Evolutionary conservation across 2,113 vertebrate genomes (phyloP).

Genomic region (Sylvilagus bachmani): DNA sequence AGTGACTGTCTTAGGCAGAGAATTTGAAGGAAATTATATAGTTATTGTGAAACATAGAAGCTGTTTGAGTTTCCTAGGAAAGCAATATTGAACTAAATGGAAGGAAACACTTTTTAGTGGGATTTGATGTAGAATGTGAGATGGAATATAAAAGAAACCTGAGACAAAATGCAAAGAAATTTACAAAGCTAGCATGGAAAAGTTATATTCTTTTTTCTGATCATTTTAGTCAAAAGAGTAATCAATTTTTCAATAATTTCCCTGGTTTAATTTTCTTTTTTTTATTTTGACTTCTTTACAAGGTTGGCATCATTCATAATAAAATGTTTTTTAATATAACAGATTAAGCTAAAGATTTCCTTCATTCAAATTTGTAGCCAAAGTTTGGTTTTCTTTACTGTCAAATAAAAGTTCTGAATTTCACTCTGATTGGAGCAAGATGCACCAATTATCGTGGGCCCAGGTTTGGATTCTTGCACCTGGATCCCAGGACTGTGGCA

Average conservation of each 20-base stretch:
- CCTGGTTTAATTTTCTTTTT: background rate
- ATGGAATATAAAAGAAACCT: background rate
- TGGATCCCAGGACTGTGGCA: background rate
- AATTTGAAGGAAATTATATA: background rate
- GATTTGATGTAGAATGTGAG: background rate
- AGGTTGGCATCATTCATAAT: background rate
- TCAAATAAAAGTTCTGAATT: background rate
- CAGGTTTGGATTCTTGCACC: background rate
- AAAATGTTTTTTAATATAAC: background rate
- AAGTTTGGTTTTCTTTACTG: background rate
- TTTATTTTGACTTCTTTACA: background rate
- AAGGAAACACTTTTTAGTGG: background rate
- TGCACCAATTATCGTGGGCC: background rate
- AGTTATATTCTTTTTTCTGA: background rate
- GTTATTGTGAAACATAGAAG: background rate
- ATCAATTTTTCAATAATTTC: slow-evolving; percentile 6
- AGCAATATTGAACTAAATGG: background rate
- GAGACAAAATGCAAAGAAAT: background rate
- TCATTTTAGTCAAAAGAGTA: background rate
- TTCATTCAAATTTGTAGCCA: background rate
- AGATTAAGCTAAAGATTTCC: background rate
- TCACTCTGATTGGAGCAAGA: background rate
- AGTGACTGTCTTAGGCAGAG: background rate
- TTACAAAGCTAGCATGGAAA: background rate
- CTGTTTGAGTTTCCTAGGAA: background rate